Base-by-base conservation (phyloP, 2,797 vertebrate genomes). In the Sylvia borin region DNA sequence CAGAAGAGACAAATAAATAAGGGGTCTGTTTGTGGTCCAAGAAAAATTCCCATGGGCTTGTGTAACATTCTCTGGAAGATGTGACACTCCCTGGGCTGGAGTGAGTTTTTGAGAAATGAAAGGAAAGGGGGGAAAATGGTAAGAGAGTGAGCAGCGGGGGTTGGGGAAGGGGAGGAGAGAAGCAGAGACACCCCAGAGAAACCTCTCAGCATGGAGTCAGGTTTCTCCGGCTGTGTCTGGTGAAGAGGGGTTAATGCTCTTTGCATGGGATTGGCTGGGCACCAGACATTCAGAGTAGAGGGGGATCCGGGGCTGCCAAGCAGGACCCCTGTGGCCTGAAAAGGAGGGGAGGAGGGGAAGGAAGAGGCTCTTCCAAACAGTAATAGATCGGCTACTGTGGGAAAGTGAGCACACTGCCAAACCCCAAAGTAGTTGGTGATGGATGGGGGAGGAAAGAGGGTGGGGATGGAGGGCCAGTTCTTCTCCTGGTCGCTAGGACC, bases 321-420 rank as follows among this genome's bases (percentile, higher is more conserved):
- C 1, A 6, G 95, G 96, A 97, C 96, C 96, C 95, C 96, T 96
- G 96, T 93, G 95, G 93, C 91, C 95, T 95, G 92, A 94, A 95
- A 96, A 95, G 85, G 58, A 90, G 92, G 55, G 88, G 74, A 88
- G 85, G 91, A 86, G 88, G 80, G 90, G 88, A 80, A 88, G 84
- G 92, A 90, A 82, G 76, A 87, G 76, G 50, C 86, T 93, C 58
- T 96, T 96, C 94, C 86, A 91, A 96, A 74, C 82, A 90, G 92
- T 88, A 96, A 97, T 94, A 95, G 89, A 93, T 95, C 1, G 8
- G 96, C 97, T 97, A 97, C 97, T 97, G 97, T 97, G 96, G 95
- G 96, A 97, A 97, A 96, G 82, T 76, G 85, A 97, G 87, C 29
- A 8, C 71, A 31, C 64, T 97, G 97, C 96, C 97, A 97, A 96